phyloP scores from a whole-genome alignment of 2,797 vertebrate genomes.

The Galaxias olidus region DNA sequence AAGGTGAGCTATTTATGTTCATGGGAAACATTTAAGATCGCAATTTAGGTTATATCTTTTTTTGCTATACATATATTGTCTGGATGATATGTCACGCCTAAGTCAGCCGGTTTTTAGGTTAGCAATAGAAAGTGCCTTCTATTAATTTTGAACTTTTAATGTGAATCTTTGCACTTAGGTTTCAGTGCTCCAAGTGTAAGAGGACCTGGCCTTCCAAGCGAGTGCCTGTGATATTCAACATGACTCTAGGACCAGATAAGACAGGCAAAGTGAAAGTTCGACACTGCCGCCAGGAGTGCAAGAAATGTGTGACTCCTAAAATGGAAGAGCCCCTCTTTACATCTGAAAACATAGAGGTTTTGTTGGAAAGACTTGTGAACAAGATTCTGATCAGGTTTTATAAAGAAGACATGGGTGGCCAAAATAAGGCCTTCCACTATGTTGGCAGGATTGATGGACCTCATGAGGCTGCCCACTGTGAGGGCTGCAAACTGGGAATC shows the following conservation, averaged over 20 bases:
- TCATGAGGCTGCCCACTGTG: slow-evolving; percentile 67
- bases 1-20: slow-evolving; percentile 53
- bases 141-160: neutral
- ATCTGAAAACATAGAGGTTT: slow-evolving; percentile 32
- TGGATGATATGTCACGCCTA: too few relatives aligned
- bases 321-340: slow-evolving; percentile 48
- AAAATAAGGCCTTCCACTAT: accelerated
- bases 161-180: slow-evolving; percentile 47
- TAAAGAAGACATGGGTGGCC: slow-evolving; percentile 16
- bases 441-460: slow-evolving; percentile 47
- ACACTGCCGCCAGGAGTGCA: slow-evolving; percentile 59
- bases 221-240: slow-evolving; percentile 67
- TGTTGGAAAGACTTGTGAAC: slow-evolving; percentile 64
- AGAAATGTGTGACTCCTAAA: slow-evolving; percentile 15
- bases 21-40: too few relatives aligned
- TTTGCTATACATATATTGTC: too few relatives aligned
- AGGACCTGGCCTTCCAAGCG: slow-evolving; percentile 65
- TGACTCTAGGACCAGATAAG: slow-evolving; percentile 14
- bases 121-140: neutral
- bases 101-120: neutral
- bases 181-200: slow-evolving; percentile 56
- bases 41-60: too few relatives aligned
- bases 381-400: slow-evolving; percentile 71
- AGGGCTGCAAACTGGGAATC: slow-evolving; percentile 58
- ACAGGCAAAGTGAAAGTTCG: slow-evolving; percentile 56